Percentiles rank a stretch among this genome's conserved stretches.
Conservation (phyloP, 2,888 invertebrate genomes). For the Bibio marci region DNA sequence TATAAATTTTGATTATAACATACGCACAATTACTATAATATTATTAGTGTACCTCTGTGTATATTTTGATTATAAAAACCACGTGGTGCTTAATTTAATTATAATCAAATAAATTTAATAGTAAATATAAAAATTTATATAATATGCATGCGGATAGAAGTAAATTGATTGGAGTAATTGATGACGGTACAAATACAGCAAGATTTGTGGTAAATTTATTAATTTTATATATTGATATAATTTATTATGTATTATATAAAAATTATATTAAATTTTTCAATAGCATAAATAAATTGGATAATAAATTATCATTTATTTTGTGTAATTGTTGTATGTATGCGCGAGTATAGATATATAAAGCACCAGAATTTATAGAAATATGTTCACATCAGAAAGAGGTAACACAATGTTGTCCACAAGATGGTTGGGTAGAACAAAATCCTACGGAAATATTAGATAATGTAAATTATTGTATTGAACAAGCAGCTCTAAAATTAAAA, state of each 20-base stretch:
- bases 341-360: constrained; percentile 46
- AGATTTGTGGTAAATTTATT: constrained; percentile 59
- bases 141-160: no score
- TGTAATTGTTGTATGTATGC: neutral
- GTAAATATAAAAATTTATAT: no score
- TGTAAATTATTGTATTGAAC: constrained; percentile 61
- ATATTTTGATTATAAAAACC: no score
- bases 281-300: neutral
- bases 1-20: no score
- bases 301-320: neutral
- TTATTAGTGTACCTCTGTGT: no score
- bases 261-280: neutral
- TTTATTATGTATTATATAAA: constrained; percentile 8
- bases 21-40: no score
- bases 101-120: no score
- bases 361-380: constrained; percentile 60
- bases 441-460: constrained; percentile 68
- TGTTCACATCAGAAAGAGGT: constrained; percentile 69
- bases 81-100: no score
- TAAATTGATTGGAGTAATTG: constrained; percentile 71
- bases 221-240: no score
- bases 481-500: constrained; percentile 47
- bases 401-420: constrained; percentile 58
- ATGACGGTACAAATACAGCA: constrained; percentile 88
- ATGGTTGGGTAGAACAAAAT: constrained; percentile 91